phyloP scores from a whole-genome alignment of 2,113 vertebrate genomes.

The Rhynchomys soricoides region DNA sequence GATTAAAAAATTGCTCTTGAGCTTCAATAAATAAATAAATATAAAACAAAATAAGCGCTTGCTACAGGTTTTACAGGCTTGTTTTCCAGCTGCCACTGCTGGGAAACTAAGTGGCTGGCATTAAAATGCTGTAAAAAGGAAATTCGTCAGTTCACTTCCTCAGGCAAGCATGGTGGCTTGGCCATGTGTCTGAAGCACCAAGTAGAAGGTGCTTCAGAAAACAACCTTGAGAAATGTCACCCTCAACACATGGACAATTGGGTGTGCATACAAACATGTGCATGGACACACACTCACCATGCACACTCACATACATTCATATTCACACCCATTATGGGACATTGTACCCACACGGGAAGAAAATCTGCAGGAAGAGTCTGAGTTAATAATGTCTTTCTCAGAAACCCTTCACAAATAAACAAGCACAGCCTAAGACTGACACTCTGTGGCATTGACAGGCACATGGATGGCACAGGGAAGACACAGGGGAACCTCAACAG shows the following conservation, averaged over 20 bases:
- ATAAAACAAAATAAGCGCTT: neutral
- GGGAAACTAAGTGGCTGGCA: neutral
- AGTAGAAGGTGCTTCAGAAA: neutral
- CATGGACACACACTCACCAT: too few relatives aligned
- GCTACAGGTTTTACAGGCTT: neutral
- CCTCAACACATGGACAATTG: neutral
- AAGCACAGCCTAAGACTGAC: neutral
- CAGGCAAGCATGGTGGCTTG: neutral
- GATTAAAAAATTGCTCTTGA: neutral
- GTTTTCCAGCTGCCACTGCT: neutral
- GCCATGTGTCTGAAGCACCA: neutral
- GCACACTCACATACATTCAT: neutral
- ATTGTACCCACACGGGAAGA: neutral
- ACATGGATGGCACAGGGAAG: neutral
- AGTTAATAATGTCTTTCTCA: neutral
- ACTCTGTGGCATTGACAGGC: neutral
- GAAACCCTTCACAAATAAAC: neutral
- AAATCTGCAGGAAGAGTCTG: neutral
- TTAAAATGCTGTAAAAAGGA: neutral
- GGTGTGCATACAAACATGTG: neutral
- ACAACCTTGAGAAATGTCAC: neutral
- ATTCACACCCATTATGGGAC: neutral
- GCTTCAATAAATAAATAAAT: neutral
- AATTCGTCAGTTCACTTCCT: neutral
- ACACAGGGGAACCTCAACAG: neutral